phyloP scores from a whole-genome alignment of 1,140 invertebrate genomes.

The Mylabris phalerata region DNA sequence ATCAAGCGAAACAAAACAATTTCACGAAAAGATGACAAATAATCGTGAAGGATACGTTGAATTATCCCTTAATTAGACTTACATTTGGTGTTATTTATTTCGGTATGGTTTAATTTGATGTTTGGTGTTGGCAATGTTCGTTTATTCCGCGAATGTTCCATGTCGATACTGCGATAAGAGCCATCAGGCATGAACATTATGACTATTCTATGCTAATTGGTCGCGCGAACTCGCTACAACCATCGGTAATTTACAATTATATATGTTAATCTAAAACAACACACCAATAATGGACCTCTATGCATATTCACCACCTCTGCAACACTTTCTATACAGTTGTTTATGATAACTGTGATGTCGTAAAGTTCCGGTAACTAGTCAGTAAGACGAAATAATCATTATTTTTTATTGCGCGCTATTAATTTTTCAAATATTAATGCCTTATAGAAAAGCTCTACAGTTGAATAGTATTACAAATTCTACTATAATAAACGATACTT shows the following conservation, averaged over 20 bases:
- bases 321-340: conserved; percentile 16
- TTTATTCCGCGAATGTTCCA: conserved; percentile 12
- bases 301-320: conserved; percentile 19
- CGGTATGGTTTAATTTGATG: too few relatives aligned
- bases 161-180: conserved; percentile 31
- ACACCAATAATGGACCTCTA: conserved; percentile 18
- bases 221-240: conserved; percentile 13
- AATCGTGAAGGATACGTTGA: too few relatives aligned
- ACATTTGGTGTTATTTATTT: too few relatives aligned
- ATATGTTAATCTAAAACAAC: conserved; percentile 31
- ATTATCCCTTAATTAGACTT: too few relatives aligned
- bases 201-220: conserved; percentile 33
- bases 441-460: too few relatives aligned
- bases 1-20: too few relatives aligned
- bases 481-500: too few relatives aligned
- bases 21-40: too few relatives aligned
- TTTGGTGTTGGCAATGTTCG: too few relatives aligned
- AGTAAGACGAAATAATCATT: conserved; percentile 9
- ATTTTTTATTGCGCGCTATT: not conserved
- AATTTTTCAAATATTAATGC: too few relatives aligned
- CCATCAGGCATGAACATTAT: conserved; percentile 33
- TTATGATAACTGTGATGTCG: conserved; percentile 12
- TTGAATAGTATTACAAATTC: too few relatives aligned
- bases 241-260: conserved; percentile 32
- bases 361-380: conserved; percentile 15